Conservation (phyloP, 2,113 vertebrate genomes). For the Porphyrio hochstetteri region DNA sequence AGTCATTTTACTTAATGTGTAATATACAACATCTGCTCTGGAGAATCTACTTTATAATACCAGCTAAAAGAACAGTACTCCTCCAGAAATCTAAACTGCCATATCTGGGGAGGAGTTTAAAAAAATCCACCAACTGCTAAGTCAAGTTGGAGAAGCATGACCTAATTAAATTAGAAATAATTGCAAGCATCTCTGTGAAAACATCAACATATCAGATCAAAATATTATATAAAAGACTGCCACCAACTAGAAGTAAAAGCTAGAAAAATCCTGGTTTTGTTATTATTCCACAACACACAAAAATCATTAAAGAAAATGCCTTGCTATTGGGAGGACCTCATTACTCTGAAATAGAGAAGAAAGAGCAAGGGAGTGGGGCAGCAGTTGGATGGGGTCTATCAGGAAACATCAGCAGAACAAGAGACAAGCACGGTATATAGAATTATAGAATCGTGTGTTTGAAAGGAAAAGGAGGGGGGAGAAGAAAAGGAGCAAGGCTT, state of each 20-base stretch:
- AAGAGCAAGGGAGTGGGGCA: background rate
- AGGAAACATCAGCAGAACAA: background rate
- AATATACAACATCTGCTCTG: background rate
- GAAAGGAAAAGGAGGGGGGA: background rate
- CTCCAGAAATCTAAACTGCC: background rate
- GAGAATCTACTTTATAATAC: background rate
- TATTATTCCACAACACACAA: background rate
- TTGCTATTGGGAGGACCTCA: background rate
- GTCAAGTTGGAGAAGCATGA: background rate
- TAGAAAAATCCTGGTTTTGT: background rate
- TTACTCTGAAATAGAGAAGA: background rate
- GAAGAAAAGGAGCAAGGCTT: background rate
- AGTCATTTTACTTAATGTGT: background rate
- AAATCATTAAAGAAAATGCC: background rate
- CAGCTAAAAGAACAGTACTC: accelerated
- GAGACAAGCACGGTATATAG: background rate
- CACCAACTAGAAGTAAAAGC: background rate
- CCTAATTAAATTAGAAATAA: background rate
- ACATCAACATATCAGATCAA: background rate
- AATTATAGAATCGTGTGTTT: background rate
- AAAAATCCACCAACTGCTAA: background rate
- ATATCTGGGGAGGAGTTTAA: background rate
- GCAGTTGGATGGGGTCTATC: background rate
- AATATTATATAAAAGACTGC: background rate
- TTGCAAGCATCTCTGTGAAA: background rate